Evolutionary conservation across 2,888 invertebrate genomes (phyloP), one percentile per base, ranked within the genome.

Genomic region (Cordilura impudica): DNA sequence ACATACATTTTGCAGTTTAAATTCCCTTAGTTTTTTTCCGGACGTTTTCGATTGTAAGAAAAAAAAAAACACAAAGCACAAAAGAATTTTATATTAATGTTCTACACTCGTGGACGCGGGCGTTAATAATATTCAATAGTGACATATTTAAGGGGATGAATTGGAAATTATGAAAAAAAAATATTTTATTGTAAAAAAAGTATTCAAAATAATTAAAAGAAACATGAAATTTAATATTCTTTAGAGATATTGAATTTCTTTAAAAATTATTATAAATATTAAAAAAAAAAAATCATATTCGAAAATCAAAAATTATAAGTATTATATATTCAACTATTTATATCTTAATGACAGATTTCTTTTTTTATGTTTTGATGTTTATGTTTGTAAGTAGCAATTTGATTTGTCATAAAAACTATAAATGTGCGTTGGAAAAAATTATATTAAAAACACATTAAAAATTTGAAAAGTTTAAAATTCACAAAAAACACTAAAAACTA

Each of bases 71-170:
- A 31, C 31, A 31, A 49, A 2, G 43, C 18, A 16, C 2, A 47
- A 7, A 60, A 51, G 51, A 35, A 63, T 51, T 49, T 49, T 63
- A 49, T 63, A 71, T 53, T 71, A 61, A 39, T 51, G n/a, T 1
- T 39, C n/a, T 39, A 39, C 51, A 43, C 61, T 71, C 71, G 71
- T 70, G 61, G 47, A 75, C 54, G 74, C 69, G 69, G 54, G 74
- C 61, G 67, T 49, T 63, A 39, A n/a, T 39, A n/a, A 39, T 39
- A 12, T 39, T 39, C n/a, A 39, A 39, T 39, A 39, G 12, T n/a
- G 35, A 39, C 12, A n/a, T 39, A 12, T 35, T 35, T 35, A 12
- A 35, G n/a, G 35, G 35, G 35, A 39, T 39, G 35, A 39, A n/a
- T 39, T 39, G 4, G 12, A 31, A 8, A 31, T 31, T n/a, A 39